A percentile compares a stretch with the other conserved stretches of the same genome.
These are phyloP conservation scores for Yoshiicerus persimilis DNA, from an alignment of 1,140 invertebrate species.

Conservation along the genomic window DNA sequence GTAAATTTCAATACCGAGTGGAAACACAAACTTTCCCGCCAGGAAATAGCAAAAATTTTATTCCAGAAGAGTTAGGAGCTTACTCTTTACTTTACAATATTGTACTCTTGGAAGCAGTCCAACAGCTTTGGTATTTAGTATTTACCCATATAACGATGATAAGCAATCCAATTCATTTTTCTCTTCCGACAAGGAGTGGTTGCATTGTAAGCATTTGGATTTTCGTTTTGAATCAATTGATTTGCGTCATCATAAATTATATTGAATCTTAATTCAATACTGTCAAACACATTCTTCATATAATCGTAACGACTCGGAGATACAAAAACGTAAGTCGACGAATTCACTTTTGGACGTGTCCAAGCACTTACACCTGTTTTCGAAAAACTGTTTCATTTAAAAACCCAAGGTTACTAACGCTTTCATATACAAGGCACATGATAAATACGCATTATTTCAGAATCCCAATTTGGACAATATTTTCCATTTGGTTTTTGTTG, in stretches of 20 bases:
- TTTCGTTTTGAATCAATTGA: slow-evolving; percentile 34
- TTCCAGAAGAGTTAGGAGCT: background rate
- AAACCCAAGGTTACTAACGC: too few species aligned
- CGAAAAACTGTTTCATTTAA: too few species aligned
- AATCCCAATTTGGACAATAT: too few species aligned
- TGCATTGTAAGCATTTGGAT: background rate
- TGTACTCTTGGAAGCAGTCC: too few species aligned
- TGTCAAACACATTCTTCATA: background rate
- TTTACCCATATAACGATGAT: slow-evolving; percentile 37
- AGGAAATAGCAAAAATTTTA: background rate
- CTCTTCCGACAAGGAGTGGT: background rate
- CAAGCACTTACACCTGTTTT: background rate
- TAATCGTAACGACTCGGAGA: slow-evolving; percentile 1
- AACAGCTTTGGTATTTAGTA: too few species aligned
- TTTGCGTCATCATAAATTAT: slow-evolving; percentile 31
- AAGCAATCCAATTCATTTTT: slow-evolving; percentile 29
- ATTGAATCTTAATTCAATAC: slow-evolving; percentile 12
- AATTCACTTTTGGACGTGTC: background rate
- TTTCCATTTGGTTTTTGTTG: too few species aligned
- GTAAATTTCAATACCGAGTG: too few species aligned
- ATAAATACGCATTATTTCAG: too few species aligned
- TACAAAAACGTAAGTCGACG: slow-evolving; percentile 19
- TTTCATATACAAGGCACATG: too few species aligned
- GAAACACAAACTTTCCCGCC: too few species aligned
- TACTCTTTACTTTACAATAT: too few species aligned